Percentiles rank a stretch among this genome's conserved stretches.
Conservation (phyloP, 2,113 vertebrate species). For the Zapornia atra region DNA sequence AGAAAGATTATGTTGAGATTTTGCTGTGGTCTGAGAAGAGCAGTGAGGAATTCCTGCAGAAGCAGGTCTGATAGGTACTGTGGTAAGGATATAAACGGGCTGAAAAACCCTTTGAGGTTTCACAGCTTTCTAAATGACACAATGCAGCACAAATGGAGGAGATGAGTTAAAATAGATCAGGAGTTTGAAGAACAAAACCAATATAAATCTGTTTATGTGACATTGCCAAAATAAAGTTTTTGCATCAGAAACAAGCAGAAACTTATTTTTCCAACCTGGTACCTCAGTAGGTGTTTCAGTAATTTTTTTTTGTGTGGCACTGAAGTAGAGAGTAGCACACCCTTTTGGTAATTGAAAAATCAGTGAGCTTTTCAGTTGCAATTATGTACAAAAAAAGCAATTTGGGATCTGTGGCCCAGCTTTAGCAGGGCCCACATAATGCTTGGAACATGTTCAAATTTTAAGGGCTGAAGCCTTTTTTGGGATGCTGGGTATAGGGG, state of each 20-base stretch:
- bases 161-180: background rate
- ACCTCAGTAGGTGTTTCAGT: background rate
- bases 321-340: background rate
- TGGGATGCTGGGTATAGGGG: background rate
- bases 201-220: background rate
- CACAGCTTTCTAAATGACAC: background rate
- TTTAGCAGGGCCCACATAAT: background rate
- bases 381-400: background rate
- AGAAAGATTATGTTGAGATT: background rate
- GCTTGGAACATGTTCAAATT: background rate
- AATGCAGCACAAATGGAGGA: background rate
- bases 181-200: background rate
- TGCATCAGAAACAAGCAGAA: background rate
- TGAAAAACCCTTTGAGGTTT: background rate
- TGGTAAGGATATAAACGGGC: background rate
- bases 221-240: background rate
- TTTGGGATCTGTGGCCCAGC: background rate
- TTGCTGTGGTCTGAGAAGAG: background rate
- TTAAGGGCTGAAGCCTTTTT: background rate
- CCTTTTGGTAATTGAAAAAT: background rate
- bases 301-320: background rate
- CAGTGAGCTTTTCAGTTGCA: background rate
- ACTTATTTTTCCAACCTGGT: background rate
- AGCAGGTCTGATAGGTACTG: background rate
- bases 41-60: background rate